phyloP scores from a whole-genome alignment of 1,140 invertebrate genomes.

The Nephotettix cincticeps region DNA sequence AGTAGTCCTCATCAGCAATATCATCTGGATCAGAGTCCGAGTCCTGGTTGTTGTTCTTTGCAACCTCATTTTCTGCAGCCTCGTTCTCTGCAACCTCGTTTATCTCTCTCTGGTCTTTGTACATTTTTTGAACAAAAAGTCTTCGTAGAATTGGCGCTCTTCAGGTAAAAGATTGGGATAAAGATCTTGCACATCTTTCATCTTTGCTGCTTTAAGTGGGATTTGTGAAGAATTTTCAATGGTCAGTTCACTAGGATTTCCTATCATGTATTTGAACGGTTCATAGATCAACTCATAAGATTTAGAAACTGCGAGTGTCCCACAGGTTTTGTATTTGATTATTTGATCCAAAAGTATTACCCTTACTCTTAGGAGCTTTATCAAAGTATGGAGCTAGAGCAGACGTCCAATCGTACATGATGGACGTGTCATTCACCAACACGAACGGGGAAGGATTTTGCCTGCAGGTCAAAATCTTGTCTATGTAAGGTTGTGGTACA shows the following conservation, averaged over 20 bases:
- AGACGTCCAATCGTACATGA: slow-evolving; percentile 7
- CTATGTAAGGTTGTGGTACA: neutral
- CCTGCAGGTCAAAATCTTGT: slow-evolving; percentile 1
- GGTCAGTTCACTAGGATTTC: neutral
- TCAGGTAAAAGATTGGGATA: slow-evolving; percentile 13
- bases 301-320: slow-evolving; percentile 1
- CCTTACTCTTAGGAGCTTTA: neutral
- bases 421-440: neutral
- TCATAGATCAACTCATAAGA: slow-evolving; percentile 16
- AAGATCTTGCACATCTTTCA: slow-evolving; percentile 13
- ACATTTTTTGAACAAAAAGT: neutral
- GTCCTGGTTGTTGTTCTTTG: slow-evolving; percentile 15
- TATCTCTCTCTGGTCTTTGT: neutral
- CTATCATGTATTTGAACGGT: slow-evolving; percentile 8
- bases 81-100: slow-evolving; percentile 1
- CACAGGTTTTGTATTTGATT: slow-evolving; percentile 11
- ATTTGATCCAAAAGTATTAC: neutral
- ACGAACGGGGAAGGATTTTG: slow-evolving; percentile 18
- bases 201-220: slow-evolving; percentile 12
- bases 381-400: slow-evolving; percentile 7
- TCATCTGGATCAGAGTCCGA: slow-evolving; percentile 19
- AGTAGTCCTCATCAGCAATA: slow-evolving; percentile 19
- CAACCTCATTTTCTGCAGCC: neutral
- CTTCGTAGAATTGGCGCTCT: slow-evolving; percentile 19
- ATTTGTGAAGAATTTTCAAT: slow-evolving; percentile 3